A percentile compares a stretch with the other conserved stretches of the same genome.
Conservation (phyloP, 2,113 vertebrate genomes). For the Ictalurus furcatus region DNA sequence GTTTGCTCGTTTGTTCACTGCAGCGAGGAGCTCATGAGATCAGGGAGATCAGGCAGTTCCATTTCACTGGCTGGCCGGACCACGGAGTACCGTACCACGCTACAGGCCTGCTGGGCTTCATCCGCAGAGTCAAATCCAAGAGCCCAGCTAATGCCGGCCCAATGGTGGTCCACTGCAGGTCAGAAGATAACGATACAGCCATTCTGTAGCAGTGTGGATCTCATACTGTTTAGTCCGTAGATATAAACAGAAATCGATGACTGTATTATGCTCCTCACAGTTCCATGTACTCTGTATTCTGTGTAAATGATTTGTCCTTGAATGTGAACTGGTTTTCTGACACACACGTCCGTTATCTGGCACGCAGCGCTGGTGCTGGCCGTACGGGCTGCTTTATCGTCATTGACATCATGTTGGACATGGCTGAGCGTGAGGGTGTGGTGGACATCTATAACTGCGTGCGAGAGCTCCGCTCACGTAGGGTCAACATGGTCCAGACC, state of each 20-base stretch:
- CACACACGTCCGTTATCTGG: not conserved
- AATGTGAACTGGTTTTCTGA: slow-evolving; percentile 3
- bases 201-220: not conserved
- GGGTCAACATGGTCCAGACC: slow-evolving; percentile 98
- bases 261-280: not conserved
- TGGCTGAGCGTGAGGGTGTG: slow-evolving; percentile 96
- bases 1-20: slow-evolving; percentile 16
- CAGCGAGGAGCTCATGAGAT: slow-evolving; percentile 94
- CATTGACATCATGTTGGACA: slow-evolving; percentile 98
- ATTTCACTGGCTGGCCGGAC: slow-evolving; percentile 98
- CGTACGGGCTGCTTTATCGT: slow-evolving; percentile 97
- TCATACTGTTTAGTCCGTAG: not conserved
- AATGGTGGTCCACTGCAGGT: slow-evolving; percentile 90
- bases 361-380: slow-evolving; percentile 86
- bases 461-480: slow-evolving; percentile 88
- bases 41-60: slow-evolving; percentile 94
- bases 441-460: slow-evolving; percentile 98
- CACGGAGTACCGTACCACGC: slow-evolving; percentile 95
- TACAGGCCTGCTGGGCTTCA: slow-evolving; percentile 91
- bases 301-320: slow-evolving; percentile 9
- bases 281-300: not conserved
- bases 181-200: not conserved
- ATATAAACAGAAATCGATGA: not conserved
- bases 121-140: slow-evolving; percentile 90
- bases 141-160: slow-evolving; percentile 87